These are phyloP conservation scores for Stylophora pistillata DNA, from an alignment of 64 coral and sea anemone species.

Conservation along the genomic window DNA sequence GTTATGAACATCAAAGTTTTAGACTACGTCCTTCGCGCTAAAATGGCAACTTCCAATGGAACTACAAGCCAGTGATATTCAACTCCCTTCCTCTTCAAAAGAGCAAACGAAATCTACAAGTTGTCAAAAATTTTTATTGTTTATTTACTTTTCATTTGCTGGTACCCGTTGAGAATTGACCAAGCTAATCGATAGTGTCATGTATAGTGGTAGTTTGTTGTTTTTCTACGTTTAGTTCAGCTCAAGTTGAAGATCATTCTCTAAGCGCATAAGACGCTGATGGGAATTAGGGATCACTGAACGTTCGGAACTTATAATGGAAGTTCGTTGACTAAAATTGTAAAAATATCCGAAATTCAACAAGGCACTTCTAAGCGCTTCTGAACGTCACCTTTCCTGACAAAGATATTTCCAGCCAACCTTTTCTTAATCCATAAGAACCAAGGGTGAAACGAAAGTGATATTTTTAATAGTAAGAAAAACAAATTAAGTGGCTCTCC, in stretches of 20 bases:
- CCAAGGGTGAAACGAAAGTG: neutral
- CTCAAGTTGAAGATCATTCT: too few relatives aligned
- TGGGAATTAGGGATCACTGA: neutral
- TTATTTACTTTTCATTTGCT: neutral
- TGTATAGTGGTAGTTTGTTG: neutral
- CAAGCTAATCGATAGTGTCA: neutral
- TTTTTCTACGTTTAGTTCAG: too few relatives aligned
- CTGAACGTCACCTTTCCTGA: neutral
- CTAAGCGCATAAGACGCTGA: too few relatives aligned
- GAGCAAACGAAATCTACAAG: neutral
- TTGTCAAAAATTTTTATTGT: neutral
- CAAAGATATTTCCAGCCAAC: neutral
- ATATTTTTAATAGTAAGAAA: neutral
- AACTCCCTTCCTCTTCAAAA: neutral
- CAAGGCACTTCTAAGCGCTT: neutral
- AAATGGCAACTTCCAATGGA: too few relatives aligned
- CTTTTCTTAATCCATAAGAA: neutral
- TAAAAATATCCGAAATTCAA: neutral
- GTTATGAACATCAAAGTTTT: too few relatives aligned
- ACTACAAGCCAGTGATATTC: too few relatives aligned
- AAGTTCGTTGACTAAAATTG: neutral
- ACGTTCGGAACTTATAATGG: neutral
- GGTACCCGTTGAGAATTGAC: conserved; percentile 22
- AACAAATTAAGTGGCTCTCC: neutral
- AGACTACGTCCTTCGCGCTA: too few relatives aligned